Conservation (phyloP, 2,113 vertebrate species). For the Callithrix jacchus region DNA sequence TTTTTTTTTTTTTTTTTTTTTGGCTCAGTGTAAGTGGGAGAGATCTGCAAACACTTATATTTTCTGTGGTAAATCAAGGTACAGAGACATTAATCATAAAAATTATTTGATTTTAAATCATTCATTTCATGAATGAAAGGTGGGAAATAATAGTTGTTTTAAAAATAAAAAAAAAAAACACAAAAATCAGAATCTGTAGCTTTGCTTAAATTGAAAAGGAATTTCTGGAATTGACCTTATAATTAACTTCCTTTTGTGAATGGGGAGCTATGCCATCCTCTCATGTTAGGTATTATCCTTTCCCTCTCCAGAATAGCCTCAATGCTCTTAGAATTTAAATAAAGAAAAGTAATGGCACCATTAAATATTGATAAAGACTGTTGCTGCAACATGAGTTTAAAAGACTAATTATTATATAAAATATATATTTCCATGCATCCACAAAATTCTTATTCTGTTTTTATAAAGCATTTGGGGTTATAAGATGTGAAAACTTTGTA, state of each 20-base stretch:
- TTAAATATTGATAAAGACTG: neutral
- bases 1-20: neutral
- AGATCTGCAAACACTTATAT: neutral
- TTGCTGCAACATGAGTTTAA: neutral
- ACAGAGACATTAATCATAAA: slow-evolving; percentile 24
- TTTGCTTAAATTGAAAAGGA: neutral
- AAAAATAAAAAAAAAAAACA: neutral
- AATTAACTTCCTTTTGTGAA: slow-evolving; percentile 50
- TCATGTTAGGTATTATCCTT: neutral
- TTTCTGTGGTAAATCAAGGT: slow-evolving; percentile 51
- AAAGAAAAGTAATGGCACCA: neutral
- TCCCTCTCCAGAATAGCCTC: neutral
- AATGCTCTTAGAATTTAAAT: slow-evolving; percentile 28
- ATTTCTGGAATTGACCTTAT: neutral
- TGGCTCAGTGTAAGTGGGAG: neutral
- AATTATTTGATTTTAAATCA: slow-evolving; percentile 26
- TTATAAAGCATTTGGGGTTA: neutral
- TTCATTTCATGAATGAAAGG: slow-evolving; percentile 8
- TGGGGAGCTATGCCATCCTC: neutral
- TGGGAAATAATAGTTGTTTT: neutral
- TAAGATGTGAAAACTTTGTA: neutral
- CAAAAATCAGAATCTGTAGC: neutral
- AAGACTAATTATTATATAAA: neutral
- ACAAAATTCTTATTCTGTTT: neutral
- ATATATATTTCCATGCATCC: neutral